These are phyloP conservation scores for Dinomys branickii DNA, from an alignment of 2,113 vertebrate species.

Conservation along the genomic window DNA sequence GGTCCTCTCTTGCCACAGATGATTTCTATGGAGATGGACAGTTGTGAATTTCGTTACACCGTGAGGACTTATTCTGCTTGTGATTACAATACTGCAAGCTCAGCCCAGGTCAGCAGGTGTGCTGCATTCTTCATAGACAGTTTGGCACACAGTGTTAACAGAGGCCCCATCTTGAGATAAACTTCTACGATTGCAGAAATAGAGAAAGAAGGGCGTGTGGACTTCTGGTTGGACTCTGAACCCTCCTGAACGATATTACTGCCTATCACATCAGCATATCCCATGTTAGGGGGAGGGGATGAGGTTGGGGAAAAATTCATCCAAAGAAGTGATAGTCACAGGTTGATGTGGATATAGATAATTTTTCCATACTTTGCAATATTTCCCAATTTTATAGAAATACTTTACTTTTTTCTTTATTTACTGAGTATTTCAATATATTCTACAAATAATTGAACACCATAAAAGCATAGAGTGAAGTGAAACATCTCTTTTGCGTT, in stretches of 20 bases:
- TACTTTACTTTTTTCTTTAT: background rate
- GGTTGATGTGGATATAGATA: background rate
- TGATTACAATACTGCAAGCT: background rate
- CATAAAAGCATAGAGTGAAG: background rate
- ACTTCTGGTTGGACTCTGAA: background rate
- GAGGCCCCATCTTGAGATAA: background rate
- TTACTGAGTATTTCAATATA: background rate
- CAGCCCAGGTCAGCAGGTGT: background rate
- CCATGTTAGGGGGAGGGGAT: background rate
- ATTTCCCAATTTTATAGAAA: constrained; percentile 23
- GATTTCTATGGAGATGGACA: background rate
- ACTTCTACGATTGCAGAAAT: background rate
- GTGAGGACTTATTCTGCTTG: background rate
- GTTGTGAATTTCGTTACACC: background rate
- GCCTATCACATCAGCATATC: background rate
- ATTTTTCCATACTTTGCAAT: background rate
- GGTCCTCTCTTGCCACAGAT: background rate
- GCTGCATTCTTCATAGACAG: background rate
- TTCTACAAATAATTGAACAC: background rate
- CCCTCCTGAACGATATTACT: background rate
- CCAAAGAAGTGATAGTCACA: background rate
- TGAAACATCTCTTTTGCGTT: background rate
- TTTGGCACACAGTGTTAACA: too few relatives aligned
- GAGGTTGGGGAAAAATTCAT: background rate
- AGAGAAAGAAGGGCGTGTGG: background rate